phyloP scores from a whole-genome alignment of 1,140 invertebrate genomes.

The Diuraphis noxia region DNA sequence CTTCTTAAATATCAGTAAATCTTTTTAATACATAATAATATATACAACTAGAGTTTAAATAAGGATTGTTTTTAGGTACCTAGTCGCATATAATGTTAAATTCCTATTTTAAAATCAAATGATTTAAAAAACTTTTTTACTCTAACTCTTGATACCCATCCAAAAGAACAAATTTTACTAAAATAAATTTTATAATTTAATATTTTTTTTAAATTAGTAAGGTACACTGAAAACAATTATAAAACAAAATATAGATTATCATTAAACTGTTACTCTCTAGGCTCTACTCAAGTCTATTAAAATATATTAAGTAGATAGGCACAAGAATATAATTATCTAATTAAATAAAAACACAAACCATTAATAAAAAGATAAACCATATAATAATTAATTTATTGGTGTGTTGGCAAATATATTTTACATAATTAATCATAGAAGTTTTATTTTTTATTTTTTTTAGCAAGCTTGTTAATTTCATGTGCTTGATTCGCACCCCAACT shows the following conservation, averaged over 20 bases:
- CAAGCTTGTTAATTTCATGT: slow-evolving; percentile 57
- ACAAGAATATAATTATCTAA: neutral
- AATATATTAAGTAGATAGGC: neutral
- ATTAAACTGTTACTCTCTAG: too few relatives aligned
- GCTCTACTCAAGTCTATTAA: neutral
- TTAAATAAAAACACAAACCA: neutral
- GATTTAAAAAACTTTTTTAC: neutral
- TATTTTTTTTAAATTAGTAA: too few relatives aligned
- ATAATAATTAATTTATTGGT: neutral
- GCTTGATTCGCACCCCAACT: slow-evolving; percentile 57
- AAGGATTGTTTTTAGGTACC: neutral
- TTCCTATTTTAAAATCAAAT: neutral
- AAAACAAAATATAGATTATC: too few relatives aligned
- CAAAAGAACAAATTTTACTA: too few relatives aligned
- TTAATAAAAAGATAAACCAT: neutral
- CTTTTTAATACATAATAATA: too few relatives aligned
- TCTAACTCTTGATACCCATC: too few relatives aligned
- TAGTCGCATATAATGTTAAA: neutral
- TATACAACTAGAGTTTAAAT: neutral
- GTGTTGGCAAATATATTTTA: neutral
- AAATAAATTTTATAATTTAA: too few relatives aligned
- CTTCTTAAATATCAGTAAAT: too few relatives aligned
- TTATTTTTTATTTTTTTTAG: slow-evolving; percentile 56
- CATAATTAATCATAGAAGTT: neutral
- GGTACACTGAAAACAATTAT: too few relatives aligned